Percentiles rank a stretch among this genome's conserved stretches.
phyloP scores from a whole-genome alignment of 1,140 invertebrate genomes.

The Caenorhabditis elegans region DNA sequence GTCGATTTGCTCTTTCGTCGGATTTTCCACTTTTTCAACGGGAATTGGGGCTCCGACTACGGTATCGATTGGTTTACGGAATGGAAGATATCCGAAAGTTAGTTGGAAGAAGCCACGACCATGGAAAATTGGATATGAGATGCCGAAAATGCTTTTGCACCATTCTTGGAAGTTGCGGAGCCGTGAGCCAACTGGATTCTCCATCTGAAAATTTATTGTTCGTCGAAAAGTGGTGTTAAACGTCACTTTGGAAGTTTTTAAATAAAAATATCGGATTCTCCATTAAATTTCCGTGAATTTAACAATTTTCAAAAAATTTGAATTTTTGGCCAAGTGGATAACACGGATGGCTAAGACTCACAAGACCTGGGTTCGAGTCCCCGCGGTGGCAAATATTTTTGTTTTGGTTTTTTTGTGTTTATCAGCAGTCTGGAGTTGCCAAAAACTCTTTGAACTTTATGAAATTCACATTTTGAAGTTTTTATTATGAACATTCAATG shows the following conservation, averaged over 20 bases:
- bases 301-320: no score
- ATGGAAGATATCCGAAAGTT: slow-evolving; percentile 39
- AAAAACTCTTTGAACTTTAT: no score
- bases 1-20: slow-evolving; percentile 59
- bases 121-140: slow-evolving; percentile 28
- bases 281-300: no score
- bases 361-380: no score
- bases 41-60: slow-evolving; percentile 61
- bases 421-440: no score
- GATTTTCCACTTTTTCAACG: slow-evolving; percentile 54
- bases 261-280: no score
- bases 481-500: no score
- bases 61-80: slow-evolving; percentile 24
- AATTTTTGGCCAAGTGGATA: neutral
- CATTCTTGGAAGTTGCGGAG: slow-evolving; percentile 36
- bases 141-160: slow-evolving; percentile 12
- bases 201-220: neutral
- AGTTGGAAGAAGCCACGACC: slow-evolving; percentile 30
- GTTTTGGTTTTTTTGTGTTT: no score
- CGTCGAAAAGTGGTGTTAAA: no score
- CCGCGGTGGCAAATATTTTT: no score
- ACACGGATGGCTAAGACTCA: neutral
- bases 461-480: no score
- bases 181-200: slow-evolving; percentile 30
- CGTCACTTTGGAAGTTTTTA: no score